Evolutionary conservation across 2,888 invertebrate species (phyloP).

Genomic region (Germaria angustata): DNA sequence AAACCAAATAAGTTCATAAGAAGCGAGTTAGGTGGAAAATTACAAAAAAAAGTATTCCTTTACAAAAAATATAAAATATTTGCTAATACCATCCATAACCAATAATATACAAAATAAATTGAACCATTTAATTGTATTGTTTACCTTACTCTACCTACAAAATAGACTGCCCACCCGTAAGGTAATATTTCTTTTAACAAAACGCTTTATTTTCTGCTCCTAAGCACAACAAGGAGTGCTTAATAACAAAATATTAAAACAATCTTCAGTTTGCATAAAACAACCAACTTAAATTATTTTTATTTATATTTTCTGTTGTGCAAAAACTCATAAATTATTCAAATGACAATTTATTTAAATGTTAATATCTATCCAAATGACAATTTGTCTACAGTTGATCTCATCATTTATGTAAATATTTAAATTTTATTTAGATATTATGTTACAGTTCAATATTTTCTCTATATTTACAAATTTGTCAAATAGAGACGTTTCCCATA

Average conservation of each 20-base stretch:
- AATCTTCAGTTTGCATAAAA: slow-evolving; percentile 3
- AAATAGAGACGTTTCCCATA: slow-evolving; percentile 40
- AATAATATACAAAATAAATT: too few species aligned
- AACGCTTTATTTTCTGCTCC: not conserved
- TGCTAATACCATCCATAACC: too few species aligned
- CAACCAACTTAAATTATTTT: not conserved
- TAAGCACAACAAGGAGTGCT: slow-evolving; percentile 32
- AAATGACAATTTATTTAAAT: slow-evolving; percentile 54
- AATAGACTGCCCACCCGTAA: not conserved
- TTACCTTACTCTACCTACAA: too few species aligned
- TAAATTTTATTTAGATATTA: not conserved
- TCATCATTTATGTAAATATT: slow-evolving; percentile 52
- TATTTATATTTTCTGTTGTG: not conserved
- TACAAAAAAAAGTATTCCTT: too few species aligned
- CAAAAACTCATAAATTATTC: slow-evolving; percentile 31
- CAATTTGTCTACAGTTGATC: slow-evolving; percentile 54
- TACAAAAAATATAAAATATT: too few species aligned
- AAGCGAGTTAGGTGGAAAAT: too few species aligned
- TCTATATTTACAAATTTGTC: slow-evolving; percentile 6
- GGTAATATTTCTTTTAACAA: not conserved
- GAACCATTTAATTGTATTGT: too few species aligned
- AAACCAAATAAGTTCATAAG: too few species aligned
- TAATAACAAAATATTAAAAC: slow-evolving; percentile 4
- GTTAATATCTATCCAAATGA: slow-evolving; percentile 8
- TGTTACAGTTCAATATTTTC: not conserved